These are phyloP conservation scores for Pristiophorus japonicus DNA, from an alignment of 2,113 vertebrate genomes.

Conservation along the genomic window DNA sequence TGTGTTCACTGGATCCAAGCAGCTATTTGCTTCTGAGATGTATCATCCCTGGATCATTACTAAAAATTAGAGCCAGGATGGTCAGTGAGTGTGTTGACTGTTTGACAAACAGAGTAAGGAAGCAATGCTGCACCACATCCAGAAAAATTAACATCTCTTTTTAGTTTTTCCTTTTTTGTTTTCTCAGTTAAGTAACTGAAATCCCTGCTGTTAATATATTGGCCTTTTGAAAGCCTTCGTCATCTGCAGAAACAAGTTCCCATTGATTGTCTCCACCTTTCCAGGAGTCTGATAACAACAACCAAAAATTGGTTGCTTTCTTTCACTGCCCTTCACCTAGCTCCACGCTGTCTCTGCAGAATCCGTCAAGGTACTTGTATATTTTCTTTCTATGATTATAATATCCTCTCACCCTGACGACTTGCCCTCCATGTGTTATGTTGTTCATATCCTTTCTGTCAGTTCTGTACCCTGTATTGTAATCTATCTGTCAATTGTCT, in stretches of 20 bases:
- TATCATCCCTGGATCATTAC: not conserved
- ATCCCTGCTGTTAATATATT: not conserved
- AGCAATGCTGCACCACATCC: not conserved
- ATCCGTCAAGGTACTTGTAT: not conserved
- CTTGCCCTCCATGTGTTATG: not conserved
- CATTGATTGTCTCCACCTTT: not conserved
- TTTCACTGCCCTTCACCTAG: too few relatives aligned
- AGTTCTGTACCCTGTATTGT: not conserved
- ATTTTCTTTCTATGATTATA: not conserved
- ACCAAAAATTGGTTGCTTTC: not conserved
- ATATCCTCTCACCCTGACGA: not conserved
- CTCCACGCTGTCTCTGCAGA: not conserved
- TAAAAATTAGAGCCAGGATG: not conserved
- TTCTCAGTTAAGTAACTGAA: not conserved
- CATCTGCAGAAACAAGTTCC: not conserved
- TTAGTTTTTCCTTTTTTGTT: not conserved
- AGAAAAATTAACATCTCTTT: not conserved
- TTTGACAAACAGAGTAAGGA: not conserved
- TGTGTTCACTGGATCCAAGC: not conserved
- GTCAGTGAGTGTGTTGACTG: not conserved
- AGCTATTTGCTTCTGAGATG: not conserved
- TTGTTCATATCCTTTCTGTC: not conserved
- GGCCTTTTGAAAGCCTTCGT: not conserved
- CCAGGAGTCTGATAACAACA: too few relatives aligned
- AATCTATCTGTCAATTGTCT: not conserved